Evolutionary conservation across 2,113 vertebrate genomes (phyloP).

Genomic region (Chaetodon trifascialis): DNA sequence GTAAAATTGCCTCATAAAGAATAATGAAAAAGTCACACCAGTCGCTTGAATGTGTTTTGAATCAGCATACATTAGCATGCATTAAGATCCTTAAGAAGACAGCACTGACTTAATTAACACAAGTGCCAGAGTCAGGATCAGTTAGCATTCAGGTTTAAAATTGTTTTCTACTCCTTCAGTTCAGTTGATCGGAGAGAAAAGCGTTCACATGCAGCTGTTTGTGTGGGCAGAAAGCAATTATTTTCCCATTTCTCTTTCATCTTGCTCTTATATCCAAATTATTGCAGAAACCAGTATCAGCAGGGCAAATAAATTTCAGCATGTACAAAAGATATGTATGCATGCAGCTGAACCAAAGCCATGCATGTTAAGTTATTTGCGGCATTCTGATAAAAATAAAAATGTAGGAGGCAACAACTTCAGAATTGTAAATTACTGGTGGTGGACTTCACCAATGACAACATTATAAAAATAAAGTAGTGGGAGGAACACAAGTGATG

Average conservation of each 20-base stretch:
- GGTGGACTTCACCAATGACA: no score
- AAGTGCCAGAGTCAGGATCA: background rate
- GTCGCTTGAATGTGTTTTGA: background rate
- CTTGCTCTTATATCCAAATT: background rate
- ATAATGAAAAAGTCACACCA: background rate
- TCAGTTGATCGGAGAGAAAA: no score
- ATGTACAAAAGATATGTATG: background rate
- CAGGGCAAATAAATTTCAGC: background rate
- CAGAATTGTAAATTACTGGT: no score
- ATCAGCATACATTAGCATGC: background rate
- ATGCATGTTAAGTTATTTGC: no score
- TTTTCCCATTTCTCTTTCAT: background rate
- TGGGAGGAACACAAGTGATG: no score
- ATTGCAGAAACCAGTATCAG: background rate
- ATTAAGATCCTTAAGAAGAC: background rate
- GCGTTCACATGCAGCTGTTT: background rate
- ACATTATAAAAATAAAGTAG: no score
- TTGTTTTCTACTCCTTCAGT: background rate
- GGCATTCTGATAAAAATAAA: no score
- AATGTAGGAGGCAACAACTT: no score
- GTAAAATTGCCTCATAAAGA: background rate
- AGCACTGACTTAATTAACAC: background rate
- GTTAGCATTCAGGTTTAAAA: background rate
- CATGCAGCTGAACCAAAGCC: no score
- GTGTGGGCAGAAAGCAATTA: background rate